Evolutionary conservation across 2,113 vertebrate species (phyloP).

Genomic region (Hippoglossus stenolepis): DNA sequence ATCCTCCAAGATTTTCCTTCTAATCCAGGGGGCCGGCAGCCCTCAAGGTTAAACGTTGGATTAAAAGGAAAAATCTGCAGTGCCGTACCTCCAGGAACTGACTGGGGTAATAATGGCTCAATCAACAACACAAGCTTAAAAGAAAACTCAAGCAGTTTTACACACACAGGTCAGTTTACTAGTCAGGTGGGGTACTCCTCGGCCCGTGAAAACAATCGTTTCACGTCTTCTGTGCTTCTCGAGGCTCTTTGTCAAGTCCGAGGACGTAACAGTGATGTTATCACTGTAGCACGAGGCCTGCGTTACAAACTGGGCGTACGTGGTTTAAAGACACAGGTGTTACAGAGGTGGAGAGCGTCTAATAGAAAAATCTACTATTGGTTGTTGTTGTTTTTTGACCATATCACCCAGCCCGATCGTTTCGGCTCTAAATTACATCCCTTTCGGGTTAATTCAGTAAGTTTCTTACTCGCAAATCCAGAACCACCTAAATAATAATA

Average conservation of each 20-base stretch:
- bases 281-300: neutral
- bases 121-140: neutral
- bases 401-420: neutral
- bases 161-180: slow-evolving; percentile 7
- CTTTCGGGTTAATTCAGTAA: neutral
- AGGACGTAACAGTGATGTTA: neutral
- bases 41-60: neutral
- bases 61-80: neutral
- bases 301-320: neutral
- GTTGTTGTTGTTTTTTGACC: neutral
- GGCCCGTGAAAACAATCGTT: neutral
- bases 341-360: neutral
- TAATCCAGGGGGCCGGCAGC: neutral
- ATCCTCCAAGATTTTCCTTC: neutral
- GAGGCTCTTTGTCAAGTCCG: neutral
- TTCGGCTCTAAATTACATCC: neutral
- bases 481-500: no score
- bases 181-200: neutral
- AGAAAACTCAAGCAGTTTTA: neutral
- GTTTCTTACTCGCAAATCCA: no score
- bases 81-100: neutral
- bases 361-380: neutral
- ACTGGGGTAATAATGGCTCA: slow-evolving; percentile 14
- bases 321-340: neutral
- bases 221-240: slow-evolving; percentile 3